Percentiles rank a stretch among this genome's conserved stretches.
These are phyloP conservation scores for Chionoecetes opilio DNA, from an alignment of 1,140 invertebrate genomes.

Conservation along the genomic window DNA sequence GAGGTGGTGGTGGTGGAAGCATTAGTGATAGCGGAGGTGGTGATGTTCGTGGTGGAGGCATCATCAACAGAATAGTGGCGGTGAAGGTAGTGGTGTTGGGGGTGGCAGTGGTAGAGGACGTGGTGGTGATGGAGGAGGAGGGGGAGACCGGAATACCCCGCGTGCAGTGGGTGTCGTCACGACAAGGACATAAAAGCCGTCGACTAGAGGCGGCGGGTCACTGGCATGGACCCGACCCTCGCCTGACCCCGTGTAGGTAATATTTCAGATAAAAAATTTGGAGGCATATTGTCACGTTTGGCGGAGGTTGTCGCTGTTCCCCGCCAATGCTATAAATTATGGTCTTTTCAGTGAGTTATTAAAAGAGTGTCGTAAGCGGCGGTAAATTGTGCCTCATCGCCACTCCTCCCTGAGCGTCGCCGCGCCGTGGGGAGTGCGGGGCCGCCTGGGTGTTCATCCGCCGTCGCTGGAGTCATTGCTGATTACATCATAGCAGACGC, in stretches of 20 bases:
- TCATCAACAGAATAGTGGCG: not conserved
- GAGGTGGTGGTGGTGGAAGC: not conserved
- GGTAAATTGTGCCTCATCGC: not conserved
- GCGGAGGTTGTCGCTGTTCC: conserved; percentile 31
- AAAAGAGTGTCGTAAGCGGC: conserved; percentile 9
- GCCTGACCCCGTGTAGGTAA: conserved; percentile 64
- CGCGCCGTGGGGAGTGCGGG: not conserved
- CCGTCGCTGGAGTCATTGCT: not conserved
- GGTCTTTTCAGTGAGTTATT: conserved; percentile 45
- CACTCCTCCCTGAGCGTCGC: not conserved
- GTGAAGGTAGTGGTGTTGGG: not conserved
- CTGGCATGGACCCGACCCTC: conserved; percentile 52
- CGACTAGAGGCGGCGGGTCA: conserved; percentile 61
- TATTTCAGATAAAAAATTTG: conserved; percentile 75
- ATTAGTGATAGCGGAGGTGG: not conserved
- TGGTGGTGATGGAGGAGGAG: conserved; percentile 15
- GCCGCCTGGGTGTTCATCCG: not conserved
- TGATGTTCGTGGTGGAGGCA: not conserved
- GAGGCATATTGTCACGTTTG: conserved; percentile 66
- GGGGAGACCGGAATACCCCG: conserved; percentile 6
- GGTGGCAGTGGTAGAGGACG: conserved; percentile 22
- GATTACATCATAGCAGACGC: not conserved
- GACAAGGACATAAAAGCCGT: conserved; percentile 65
- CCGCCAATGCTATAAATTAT: conserved; percentile 10
- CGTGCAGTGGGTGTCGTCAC: conserved; percentile 74